Evolutionary conservation across 2,797 vertebrate genomes (phyloP).

Genomic region (Arctocebus calabarensis): DNA sequence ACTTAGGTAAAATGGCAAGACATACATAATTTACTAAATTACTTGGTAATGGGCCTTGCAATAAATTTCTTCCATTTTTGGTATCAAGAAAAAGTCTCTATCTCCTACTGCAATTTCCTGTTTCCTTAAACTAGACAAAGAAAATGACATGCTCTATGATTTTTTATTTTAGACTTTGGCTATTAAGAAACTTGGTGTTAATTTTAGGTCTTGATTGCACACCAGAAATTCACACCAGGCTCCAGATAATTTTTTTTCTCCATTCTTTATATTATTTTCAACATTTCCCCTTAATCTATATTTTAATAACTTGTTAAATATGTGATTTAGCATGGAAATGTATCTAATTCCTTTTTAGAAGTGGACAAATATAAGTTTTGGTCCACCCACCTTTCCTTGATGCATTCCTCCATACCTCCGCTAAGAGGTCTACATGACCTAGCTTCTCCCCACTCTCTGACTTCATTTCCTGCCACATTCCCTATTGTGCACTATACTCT

Average conservation of each 20-base stretch:
- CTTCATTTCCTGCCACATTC: neutral
- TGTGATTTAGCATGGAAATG: neutral
- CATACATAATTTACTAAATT: constrained; percentile 46
- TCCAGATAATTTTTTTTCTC: neutral
- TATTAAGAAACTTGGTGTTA: neutral
- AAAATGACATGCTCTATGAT: neutral
- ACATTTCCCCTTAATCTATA: neutral
- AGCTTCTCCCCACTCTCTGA: neutral
- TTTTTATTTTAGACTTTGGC: constrained; percentile 34
- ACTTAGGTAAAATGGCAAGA: neutral
- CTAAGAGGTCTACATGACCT: neutral
- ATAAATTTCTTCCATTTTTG: constrained; percentile 36
- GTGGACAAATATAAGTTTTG: neutral
- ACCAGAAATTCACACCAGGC: neutral
- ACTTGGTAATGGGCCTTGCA: neutral
- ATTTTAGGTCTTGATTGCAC: neutral
- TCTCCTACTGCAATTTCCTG: neutral
- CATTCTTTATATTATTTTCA: neutral
- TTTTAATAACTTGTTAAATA: constrained; percentile 1
- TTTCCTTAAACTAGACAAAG: constrained; percentile 38
- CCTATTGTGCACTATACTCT: neutral
- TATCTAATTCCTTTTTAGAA: neutral
- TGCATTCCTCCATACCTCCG: neutral
- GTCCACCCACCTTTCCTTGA: neutral
- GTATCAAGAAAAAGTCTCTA: neutral